Evolutionary conservation across 2,797 vertebrate species (phyloP).

Genomic region (Gobionotothen gibberifrons): DNA sequence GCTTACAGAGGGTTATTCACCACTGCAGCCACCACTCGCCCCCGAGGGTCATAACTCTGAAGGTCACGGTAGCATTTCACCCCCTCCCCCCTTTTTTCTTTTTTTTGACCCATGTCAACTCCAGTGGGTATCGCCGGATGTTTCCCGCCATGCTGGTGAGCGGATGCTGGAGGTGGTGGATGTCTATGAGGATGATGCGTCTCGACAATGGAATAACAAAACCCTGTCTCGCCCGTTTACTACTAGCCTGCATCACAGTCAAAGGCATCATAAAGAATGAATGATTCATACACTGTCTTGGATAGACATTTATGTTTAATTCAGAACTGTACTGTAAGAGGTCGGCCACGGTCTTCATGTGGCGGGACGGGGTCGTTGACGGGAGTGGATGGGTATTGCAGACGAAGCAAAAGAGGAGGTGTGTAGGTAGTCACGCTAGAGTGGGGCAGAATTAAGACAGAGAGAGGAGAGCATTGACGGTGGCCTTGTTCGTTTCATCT

Average conservation of each 20-base stretch:
- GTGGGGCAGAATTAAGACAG: slow-evolving; percentile 67
- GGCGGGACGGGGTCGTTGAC: slow-evolving; percentile 7
- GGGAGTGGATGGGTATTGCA: slow-evolving; percentile 25
- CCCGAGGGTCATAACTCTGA: slow-evolving; percentile 67
- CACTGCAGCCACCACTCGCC: slow-evolving; percentile 36
- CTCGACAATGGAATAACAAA: slow-evolving; percentile 59
- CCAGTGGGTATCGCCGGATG: slow-evolving; percentile 50
- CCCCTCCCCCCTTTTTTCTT: slow-evolving; percentile 4
- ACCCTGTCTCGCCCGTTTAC: slow-evolving; percentile 62
- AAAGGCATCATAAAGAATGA: slow-evolving; percentile 70
- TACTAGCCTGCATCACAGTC: slow-evolving; percentile 59
- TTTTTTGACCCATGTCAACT: slow-evolving; percentile 57
- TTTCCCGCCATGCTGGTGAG: slow-evolving; percentile 39
- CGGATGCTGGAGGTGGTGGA: slow-evolving; percentile 30
- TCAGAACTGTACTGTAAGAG: slow-evolving; percentile 39
- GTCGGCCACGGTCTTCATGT: slow-evolving; percentile 5
- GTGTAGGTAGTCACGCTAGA: slow-evolving; percentile 24
- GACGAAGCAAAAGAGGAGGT: slow-evolving; percentile 25
- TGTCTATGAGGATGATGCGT: slow-evolving; percentile 61
- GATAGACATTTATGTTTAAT: slow-evolving; percentile 75
- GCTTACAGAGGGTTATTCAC: slow-evolving; percentile 49
- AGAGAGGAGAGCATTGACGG: slow-evolving; percentile 59
- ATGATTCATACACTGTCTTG: slow-evolving; percentile 73
- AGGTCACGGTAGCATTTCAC: slow-evolving; percentile 74
- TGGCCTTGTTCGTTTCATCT: slow-evolving; percentile 80